Percentiles rank a stretch among this genome's conserved stretches.
Conservation (phyloP, 2,888 invertebrate species). For the Mactromeris polynyma region DNA sequence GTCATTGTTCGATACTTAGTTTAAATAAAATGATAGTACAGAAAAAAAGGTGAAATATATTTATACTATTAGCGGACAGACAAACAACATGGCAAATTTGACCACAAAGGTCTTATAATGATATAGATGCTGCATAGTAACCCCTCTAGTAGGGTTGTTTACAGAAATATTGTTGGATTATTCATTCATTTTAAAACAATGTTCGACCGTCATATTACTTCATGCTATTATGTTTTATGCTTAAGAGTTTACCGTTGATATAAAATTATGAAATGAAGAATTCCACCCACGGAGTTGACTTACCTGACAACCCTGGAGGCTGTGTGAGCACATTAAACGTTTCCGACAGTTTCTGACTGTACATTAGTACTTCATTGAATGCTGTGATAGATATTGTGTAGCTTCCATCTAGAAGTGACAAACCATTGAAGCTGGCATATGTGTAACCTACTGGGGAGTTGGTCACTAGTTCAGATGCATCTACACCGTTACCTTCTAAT, state of each 20-base stretch:
- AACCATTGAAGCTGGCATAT: slow-evolving; percentile 42
- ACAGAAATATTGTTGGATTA: no score
- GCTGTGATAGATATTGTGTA: slow-evolving; percentile 50
- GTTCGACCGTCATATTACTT: no score
- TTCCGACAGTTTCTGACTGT: slow-evolving; percentile 31
- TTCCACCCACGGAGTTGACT: no score
- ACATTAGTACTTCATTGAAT: slow-evolving; percentile 56
- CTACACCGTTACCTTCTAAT: not conserved
- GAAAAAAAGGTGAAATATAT: no score
- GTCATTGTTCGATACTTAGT: no score
- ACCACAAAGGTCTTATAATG: no score
- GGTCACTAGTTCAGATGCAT: slow-evolving; percentile 32
- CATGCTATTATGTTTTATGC: not conserved
- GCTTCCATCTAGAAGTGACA: slow-evolving; percentile 41
- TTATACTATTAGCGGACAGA: no score
- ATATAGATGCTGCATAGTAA: no score
- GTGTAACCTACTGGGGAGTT: slow-evolving; percentile 36
- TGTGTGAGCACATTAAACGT: slow-evolving; percentile 40
- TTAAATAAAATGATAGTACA: no score
- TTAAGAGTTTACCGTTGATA: not conserved
- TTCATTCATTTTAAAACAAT: no score
- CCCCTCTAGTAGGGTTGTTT: no score
- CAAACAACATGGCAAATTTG: no score
- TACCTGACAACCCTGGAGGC: slow-evolving; percentile 44
- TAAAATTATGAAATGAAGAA: not conserved